A percentile compares a stretch with the other conserved stretches of the same genome.
These are phyloP conservation scores for Triplophysa dalaica DNA, from an alignment of 2,113 vertebrate species.

Conservation along the genomic window DNA sequence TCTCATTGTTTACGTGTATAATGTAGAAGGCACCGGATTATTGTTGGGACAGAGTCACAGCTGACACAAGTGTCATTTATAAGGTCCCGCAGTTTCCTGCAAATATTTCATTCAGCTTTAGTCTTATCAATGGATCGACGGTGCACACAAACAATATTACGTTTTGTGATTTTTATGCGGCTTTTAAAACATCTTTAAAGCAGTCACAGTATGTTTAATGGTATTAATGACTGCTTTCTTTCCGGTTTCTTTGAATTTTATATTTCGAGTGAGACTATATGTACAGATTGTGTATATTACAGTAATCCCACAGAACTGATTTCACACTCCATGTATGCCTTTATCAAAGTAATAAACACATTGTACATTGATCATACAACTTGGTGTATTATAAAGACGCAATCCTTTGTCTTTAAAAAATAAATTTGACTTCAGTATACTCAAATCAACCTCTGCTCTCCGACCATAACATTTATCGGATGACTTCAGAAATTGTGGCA, in stretches of 20 bases:
- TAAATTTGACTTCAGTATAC: not conserved
- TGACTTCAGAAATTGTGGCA: too few relatives aligned
- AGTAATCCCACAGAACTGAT: slow-evolving; percentile 51
- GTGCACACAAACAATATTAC: slow-evolving; percentile 6
- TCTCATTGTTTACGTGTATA: slow-evolving; percentile 29
- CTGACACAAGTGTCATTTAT: too few relatives aligned
- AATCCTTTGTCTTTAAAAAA: not conserved
- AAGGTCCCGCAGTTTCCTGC: not conserved
- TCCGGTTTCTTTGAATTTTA: slow-evolving; percentile 26
- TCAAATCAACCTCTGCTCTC: too few relatives aligned
- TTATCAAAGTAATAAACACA: slow-evolving; percentile 75
- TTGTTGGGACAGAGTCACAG: not conserved
- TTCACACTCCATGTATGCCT: slow-evolving; percentile 67
- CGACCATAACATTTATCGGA: too few relatives aligned
- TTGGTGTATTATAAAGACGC: not conserved
- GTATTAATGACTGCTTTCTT: slow-evolving; percentile 19
- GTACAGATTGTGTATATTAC: slow-evolving; percentile 54
- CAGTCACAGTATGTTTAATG: slow-evolving; percentile 12
- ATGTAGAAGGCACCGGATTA: not conserved
- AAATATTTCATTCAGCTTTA: slow-evolving; percentile 14
- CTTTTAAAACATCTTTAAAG: slow-evolving; percentile 3
- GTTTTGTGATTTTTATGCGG: slow-evolving; percentile 27
- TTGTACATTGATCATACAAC: slow-evolving; percentile 65
- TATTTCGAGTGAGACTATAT: slow-evolving; percentile 14
- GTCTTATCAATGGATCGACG: not conserved